Evolutionary conservation across 2,113 vertebrate species (phyloP).

Genomic region (Phaetusa simplex): DNA sequence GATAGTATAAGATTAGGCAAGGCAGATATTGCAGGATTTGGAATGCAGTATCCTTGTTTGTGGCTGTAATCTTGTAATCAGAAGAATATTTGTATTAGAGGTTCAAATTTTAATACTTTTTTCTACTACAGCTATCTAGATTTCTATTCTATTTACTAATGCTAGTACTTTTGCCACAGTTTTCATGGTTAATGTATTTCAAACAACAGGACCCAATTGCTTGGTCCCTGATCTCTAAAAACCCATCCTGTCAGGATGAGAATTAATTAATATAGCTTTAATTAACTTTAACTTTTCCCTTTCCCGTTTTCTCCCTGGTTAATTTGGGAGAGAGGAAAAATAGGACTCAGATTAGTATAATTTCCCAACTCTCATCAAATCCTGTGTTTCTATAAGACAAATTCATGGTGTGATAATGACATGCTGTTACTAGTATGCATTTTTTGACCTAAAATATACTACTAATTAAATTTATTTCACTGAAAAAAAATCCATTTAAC

Average conservation of each 20-base stretch:
- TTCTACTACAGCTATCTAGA: neutral
- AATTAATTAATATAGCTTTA: slow-evolving; percentile 18
- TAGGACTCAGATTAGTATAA: neutral
- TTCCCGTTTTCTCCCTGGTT: neutral
- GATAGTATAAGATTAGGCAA: neutral
- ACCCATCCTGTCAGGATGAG: neutral
- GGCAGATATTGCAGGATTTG: neutral
- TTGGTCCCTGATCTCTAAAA: slow-evolving; percentile 26
- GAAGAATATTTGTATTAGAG: neutral
- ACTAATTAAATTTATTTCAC: slow-evolving; percentile 10
- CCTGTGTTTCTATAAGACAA: neutral
- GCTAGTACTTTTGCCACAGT: neutral
- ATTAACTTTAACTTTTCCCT: slow-evolving; percentile 16
- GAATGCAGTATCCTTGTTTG: neutral
- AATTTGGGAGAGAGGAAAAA: slow-evolving; percentile 12
- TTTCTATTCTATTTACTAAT: neutral
- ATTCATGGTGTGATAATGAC: neutral
- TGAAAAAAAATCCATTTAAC: slow-evolving; percentile 13
- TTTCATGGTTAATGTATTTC: slow-evolving; percentile 4
- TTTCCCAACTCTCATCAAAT: neutral
- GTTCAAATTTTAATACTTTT: neutral
- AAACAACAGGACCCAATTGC: neutral
- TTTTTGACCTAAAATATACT: neutral
- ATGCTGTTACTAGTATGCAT: neutral
- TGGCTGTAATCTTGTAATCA: neutral